Evolutionary conservation across 2,888 invertebrate species (phyloP), one percentile per base, ranked within the genome.

Genomic region (Desoria tigrina): DNA sequence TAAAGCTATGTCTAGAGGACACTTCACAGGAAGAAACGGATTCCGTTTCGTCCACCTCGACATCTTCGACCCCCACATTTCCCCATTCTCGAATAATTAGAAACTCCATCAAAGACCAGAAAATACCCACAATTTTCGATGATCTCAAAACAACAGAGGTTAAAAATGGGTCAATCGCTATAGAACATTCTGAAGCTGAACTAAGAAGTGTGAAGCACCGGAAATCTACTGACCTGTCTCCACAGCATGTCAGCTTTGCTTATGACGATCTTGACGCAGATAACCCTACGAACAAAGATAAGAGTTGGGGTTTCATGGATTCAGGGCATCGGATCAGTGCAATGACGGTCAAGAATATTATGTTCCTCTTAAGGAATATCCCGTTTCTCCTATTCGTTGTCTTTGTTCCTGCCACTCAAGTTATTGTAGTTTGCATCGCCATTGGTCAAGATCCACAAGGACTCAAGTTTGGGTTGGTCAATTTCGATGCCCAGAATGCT

Each of bases 381-480:
- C 56, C 61, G 50, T 90, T 94, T 67, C 90, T 94, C 89, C 83
- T 94, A 78, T 94, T 94, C 82, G 92, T 94, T 78, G 94, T 94
- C 80, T 90, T 92, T 50, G 81, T 94, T 77, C 94, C 94, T 21
- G 90, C 92, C 37, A 90, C 93, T 87, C 93, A 94, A 82, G 92
- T 94, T 69, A 90, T 94, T 63, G 86, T 94, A 65, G 94, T 94
- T 84, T 94, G 94, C 79, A 82, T 94, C 80, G 94, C 94, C 66
- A 93, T 93, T 72, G 92, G 92, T 53, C 84, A 91, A 28, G 92
- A 92, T 80, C 93, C 93, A 0, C 89, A 86, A 66, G 90, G 89
- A 55, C 83, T 94, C 1, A 87, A 86, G 77, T 80, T 94, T 79
- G 92, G 92, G 39, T 86, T 92, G 78, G 88, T 92, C 23, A 93